phyloP scores from a whole-genome alignment of 2,888 invertebrate genomes.

The Nemapogon koenigi region DNA sequence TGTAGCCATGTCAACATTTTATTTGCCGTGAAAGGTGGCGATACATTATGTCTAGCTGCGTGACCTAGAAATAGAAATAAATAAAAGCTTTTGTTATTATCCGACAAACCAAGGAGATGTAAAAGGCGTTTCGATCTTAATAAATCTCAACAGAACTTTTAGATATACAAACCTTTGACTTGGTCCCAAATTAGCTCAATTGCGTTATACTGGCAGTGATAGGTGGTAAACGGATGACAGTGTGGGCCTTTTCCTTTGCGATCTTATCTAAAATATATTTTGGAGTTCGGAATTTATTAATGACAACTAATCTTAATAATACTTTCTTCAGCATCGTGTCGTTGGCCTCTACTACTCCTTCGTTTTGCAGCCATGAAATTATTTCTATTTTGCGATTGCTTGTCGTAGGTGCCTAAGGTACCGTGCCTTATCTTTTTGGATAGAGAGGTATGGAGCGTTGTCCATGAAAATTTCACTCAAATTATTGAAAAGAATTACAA shows the following conservation, averaged over 20 bases:
- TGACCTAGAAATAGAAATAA: slow-evolving; percentile 11
- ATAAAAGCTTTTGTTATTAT: too few relatives aligned
- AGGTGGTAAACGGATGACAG: slow-evolving; percentile 16
- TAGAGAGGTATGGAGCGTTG: slow-evolving; percentile 12
- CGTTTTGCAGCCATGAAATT: slow-evolving; percentile 13
- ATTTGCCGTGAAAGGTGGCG: slow-evolving; percentile 10
- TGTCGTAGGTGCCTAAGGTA: too few relatives aligned
- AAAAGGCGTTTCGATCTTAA: too few relatives aligned
- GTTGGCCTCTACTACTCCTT: slow-evolving; percentile 13
- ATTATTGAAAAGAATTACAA: not conserved
- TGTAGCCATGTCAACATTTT: slow-evolving; percentile 13
- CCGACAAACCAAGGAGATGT: too few relatives aligned
- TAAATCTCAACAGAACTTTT: too few relatives aligned
- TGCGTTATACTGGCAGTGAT: slow-evolving; percentile 18
- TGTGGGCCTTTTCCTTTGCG: slow-evolving; percentile 14
- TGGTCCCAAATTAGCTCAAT: slow-evolving; percentile 17
- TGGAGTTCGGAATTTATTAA: slow-evolving; percentile 13
- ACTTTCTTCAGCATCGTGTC: slow-evolving; percentile 15
- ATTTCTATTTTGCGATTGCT: slow-evolving; percentile 1
- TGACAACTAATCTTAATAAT: slow-evolving; percentile 12
- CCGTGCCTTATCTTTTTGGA: slow-evolving; percentile 6
- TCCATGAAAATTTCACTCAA: slow-evolving; percentile 3
- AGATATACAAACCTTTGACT: slow-evolving; percentile 13
- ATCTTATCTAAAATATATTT: slow-evolving; percentile 15
- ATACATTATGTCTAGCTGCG: slow-evolving; percentile 12